These are phyloP conservation scores for Mizuhopecten yessoensis DNA, from an alignment of 1,140 invertebrate species.

Conservation along the genomic window DNA sequence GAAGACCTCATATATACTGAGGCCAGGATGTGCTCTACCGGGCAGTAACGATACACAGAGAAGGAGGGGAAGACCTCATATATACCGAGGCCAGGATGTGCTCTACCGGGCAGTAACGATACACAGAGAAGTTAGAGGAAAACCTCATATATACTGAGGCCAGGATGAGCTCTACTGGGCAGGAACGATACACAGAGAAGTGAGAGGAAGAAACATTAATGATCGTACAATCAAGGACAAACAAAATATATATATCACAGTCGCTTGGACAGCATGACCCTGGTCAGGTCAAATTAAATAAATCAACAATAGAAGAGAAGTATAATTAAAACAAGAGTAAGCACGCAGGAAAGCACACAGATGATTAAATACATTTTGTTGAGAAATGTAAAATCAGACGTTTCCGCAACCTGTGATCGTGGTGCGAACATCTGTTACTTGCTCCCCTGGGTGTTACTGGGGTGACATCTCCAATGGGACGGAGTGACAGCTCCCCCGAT, in stretches of 20 bases:
- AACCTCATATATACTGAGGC: background rate
- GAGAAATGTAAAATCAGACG: background rate
- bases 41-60: background rate
- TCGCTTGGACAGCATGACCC: background rate
- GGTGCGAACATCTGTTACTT: background rate
- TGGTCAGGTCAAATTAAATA: background rate
- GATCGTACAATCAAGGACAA: background rate
- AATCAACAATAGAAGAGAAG: too few relatives aligned
- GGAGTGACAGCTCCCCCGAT: background rate
- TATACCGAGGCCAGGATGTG: background rate
- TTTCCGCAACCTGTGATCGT: too few relatives aligned
- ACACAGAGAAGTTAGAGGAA: background rate
- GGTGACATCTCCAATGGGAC: background rate
- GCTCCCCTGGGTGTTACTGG: background rate
- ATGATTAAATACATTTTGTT: background rate
- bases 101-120: background rate
- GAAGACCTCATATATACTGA: background rate
- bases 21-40: too few relatives aligned
- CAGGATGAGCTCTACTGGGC: too few relatives aligned
- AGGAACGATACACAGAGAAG: background rate
- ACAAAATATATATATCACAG: conserved; percentile 28
- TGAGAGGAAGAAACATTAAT: background rate
- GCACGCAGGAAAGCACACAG: background rate
- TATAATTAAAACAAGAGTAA: background rate
- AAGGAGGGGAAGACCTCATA: background rate